Percentiles rank a stretch among this genome's conserved stretches.
phyloP scores from a whole-genome alignment of 2,888 invertebrate genomes.

The Acanthosepion pharaonis region DNA sequence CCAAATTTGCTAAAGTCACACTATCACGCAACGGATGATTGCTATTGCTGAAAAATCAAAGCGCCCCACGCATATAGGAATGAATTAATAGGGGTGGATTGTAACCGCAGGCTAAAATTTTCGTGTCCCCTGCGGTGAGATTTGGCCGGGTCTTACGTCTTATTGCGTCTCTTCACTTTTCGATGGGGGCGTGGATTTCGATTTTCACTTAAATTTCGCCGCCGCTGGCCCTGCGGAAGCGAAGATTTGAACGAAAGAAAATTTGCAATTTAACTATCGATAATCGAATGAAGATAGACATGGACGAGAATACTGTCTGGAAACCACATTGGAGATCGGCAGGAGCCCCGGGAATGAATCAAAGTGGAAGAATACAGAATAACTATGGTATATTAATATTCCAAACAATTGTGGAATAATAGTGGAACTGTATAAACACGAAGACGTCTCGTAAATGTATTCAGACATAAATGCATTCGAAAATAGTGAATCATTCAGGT shows the following conservation, averaged over 20 bases:
- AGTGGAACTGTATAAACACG: neutral
- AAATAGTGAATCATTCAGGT: neutral
- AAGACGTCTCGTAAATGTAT: neutral
- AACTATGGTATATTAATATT: neutral
- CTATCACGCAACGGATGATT: neutral
- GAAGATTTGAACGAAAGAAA: constrained; percentile 15
- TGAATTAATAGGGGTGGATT: neutral
- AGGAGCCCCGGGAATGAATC: neutral
- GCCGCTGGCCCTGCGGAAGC: neutral
- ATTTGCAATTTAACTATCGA: neutral
- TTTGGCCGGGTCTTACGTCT: neutral
- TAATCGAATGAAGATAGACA: neutral
- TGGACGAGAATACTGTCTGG: neutral
- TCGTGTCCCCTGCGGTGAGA: neutral
- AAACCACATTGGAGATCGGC: neutral
- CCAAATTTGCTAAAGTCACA: neutral
- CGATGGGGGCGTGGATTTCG: neutral
- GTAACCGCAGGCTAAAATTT: neutral
- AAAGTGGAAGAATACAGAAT: neutral
- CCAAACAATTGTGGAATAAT: neutral
- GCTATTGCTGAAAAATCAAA: neutral
- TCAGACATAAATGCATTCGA: neutral
- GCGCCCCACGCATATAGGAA: neutral
- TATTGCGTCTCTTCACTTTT: neutral
- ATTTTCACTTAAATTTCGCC: neutral